Evolutionary conservation across 2,888 invertebrate species (phyloP), one percentile per base, ranked within the genome.

Genomic region (Liopterus haemorrhoidalis): DNA sequence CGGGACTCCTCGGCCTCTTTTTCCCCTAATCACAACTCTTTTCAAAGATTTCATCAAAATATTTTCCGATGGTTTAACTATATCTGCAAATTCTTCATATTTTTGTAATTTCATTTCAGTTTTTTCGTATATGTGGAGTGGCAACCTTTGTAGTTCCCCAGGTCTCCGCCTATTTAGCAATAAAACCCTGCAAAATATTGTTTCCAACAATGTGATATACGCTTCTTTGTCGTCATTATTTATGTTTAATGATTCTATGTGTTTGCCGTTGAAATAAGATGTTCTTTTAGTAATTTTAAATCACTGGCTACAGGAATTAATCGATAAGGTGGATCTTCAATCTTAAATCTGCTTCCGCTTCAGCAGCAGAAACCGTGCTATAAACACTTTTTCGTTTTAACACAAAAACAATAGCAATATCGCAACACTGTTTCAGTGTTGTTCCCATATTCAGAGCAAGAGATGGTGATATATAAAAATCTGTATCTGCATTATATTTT

Each of bases 21-120:
- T 43, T 4, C 54, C 56, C 44, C 54, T 40, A n/a, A 54, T 55
- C 3, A 57, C 57, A 6, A 57, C 38, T 27, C 56, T 47, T 48
- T 57, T 57, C 19, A 57, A 53, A 8, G 19, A 50, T 39, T 55
- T 38, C 37, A 58, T 22, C n/a, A 58, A 39, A 28, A 58, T 48
- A 46, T 53, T 54, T 52, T 59, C 58, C 4, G 54, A 18, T 21
- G 49, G 36, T 12, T 50, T 30, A 18, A 56, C 25, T 11, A 43
- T 50, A 16, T 53, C 49, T 5, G 41, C 25, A 51, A 56, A 54
- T 49, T 57, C 56, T 44, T 56, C 54, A 46, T 56, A 54, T 16
- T 42, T 20, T 14, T 14, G 15, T n/a, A 14, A 15, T 24, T 40
- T 18, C 14, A 9, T 12, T 14, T 28, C 32, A 3, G 33, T 20